phyloP scores from a whole-genome alignment of 2,888 invertebrate genomes.

The Ectemnius lituratus region DNA sequence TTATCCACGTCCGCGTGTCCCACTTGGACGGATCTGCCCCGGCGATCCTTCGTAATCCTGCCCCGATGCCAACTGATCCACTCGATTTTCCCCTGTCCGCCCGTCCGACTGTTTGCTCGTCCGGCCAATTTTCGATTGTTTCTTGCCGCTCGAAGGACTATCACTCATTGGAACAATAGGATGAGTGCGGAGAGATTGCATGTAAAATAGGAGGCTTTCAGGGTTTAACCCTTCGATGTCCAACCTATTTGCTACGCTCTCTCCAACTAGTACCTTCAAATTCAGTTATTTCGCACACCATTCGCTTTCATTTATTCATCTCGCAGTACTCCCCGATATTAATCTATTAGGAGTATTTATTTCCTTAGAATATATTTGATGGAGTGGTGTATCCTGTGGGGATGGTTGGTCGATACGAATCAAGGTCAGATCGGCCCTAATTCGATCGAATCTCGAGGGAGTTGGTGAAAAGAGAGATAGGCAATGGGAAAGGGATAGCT shows the following conservation, averaged over 20 bases:
- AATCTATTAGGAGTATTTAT: neutral
- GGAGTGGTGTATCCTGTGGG: neutral
- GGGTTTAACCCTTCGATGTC: too few relatives aligned
- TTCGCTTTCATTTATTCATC: neutral
- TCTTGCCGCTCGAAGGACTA: neutral
- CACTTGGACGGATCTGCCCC: too few relatives aligned
- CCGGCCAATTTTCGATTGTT: slow-evolving; percentile 3
- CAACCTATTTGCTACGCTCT: neutral
- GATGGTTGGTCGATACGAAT: slow-evolving; percentile 17
- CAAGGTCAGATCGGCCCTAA: slow-evolving; percentile 21
- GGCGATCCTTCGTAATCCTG: too few relatives aligned
- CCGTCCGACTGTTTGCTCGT: slow-evolving; percentile 1
- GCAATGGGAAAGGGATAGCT: slow-evolving; percentile 18
- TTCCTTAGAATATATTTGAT: neutral
- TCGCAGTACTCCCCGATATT: neutral
- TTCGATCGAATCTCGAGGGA: slow-evolving; percentile 33
- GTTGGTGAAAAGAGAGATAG: slow-evolving; percentile 10
- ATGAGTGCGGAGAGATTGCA: too few relatives aligned
- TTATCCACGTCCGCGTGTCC: too few relatives aligned
- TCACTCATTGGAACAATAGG: neutral
- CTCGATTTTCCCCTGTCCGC: neutral
- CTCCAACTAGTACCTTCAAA: neutral
- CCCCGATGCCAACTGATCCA: too few relatives aligned
- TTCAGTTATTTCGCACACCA: neutral
- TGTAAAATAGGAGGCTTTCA: too few relatives aligned